phyloP scores from a whole-genome alignment of 2,797 vertebrate genomes.

The Peromyscus melanophrys region DNA sequence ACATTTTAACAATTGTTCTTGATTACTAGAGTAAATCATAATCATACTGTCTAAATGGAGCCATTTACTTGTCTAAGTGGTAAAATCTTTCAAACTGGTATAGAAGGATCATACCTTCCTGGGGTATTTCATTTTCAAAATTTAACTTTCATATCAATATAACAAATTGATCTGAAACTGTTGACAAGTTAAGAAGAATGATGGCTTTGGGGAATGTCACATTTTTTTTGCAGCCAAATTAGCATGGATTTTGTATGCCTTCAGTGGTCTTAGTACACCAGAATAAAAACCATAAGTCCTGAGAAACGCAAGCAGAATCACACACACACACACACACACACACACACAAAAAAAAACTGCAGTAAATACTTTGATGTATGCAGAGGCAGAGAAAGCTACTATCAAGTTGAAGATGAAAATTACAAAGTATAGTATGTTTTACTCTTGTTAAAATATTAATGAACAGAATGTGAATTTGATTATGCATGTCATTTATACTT shows the following conservation, averaged over 20 bases:
- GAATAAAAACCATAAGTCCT: constrained; percentile 66
- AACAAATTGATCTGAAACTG: constrained; percentile 79
- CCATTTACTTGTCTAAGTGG: constrained; percentile 80
- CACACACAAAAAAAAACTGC: too few relatives aligned
- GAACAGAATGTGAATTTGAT: neutral
- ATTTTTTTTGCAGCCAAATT: constrained; percentile 76
- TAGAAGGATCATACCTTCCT: constrained; percentile 57
- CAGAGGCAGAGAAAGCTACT: constrained; percentile 1
- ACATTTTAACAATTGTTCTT: constrained; percentile 74
- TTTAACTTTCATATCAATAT: constrained; percentile 81
- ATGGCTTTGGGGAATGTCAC: constrained; percentile 60
- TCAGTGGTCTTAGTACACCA: constrained; percentile 75
- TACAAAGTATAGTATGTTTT: neutral
- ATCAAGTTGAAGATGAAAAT: constrained; percentile 54
- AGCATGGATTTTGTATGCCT: constrained; percentile 73
- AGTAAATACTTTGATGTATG: constrained; percentile 33
- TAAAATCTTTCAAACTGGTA: constrained; percentile 41
- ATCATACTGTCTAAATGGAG: constrained; percentile 70
- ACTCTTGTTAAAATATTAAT: constrained; percentile 45
- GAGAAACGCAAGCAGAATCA: constrained; percentile 79
- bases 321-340: neutral
- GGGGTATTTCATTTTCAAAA: constrained; percentile 64
- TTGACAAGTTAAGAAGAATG: constrained; percentile 79
- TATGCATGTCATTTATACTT: neutral
- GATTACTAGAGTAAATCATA: constrained; percentile 56